Evolutionary conservation across 2,113 vertebrate genomes (phyloP).

Genomic region (Centropus bengalensis): DNA sequence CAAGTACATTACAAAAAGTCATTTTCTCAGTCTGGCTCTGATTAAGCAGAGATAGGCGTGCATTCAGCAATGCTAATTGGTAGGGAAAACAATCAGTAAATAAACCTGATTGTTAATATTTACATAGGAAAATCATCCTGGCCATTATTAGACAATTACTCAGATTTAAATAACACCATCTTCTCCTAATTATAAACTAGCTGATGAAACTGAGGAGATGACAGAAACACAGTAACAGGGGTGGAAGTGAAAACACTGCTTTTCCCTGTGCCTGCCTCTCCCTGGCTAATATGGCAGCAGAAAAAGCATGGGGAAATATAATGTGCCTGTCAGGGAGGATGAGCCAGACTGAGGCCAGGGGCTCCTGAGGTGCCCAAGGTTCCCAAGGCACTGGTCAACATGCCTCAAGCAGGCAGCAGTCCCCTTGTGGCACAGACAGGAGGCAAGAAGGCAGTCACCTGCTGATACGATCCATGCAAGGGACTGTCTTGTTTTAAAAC

Average conservation of each 20-base stretch:
- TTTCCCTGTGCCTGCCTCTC: background rate
- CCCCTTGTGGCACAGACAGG: no score
- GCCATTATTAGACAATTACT: constrained; percentile 30
- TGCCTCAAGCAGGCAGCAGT: no score
- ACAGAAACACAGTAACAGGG: rapidly evolving
- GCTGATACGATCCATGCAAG: no score
- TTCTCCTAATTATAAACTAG: background rate
- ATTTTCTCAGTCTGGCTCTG: background rate
- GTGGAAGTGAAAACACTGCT: rapidly evolving
- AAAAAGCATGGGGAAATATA: no score
- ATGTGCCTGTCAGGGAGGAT: rapidly evolving
- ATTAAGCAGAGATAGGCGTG: background rate
- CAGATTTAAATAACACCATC: background rate
- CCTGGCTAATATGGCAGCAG: rapidly evolving
- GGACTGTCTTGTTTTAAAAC: background rate
- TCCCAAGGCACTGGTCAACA: background rate
- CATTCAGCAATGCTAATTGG: background rate
- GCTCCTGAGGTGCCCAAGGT: background rate
- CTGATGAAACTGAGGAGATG: background rate
- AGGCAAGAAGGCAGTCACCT: no score
- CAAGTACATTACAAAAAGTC: background rate
- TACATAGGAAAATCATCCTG: constrained; percentile 10
- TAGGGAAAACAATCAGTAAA: constrained; percentile 22
- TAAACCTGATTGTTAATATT: constrained; percentile 39
- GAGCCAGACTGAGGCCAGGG: rapidly evolving